A percentile compares a stretch with the other conserved stretches of the same genome.
Evolutionary conservation across 1,140 invertebrate species (phyloP).

Genomic region (Leptinotarsa texana): DNA sequence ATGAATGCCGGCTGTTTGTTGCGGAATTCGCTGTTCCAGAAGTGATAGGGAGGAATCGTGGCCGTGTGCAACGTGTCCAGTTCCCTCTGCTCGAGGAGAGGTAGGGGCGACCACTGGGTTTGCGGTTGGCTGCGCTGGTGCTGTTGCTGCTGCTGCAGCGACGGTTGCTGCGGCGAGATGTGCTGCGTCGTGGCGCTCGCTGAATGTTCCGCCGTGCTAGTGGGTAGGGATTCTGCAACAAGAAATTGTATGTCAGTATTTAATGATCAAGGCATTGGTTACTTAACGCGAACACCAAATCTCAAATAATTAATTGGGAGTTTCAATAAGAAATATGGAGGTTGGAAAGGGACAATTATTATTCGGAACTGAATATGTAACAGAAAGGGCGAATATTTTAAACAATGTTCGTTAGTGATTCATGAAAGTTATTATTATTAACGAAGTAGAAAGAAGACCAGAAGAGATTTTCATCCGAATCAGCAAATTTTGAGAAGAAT

Average conservation of each 20-base stretch:
- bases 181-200: constrained; percentile 57
- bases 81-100: constrained; percentile 77
- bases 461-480: too few relatives aligned
- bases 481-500: too few relatives aligned
- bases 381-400: too few relatives aligned
- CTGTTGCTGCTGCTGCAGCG: constrained; percentile 67
- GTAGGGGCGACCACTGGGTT: constrained; percentile 74
- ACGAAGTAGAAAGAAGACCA: too few relatives aligned
- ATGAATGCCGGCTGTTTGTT: constrained; percentile 88
- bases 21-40: constrained; percentile 89
- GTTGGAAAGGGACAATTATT: too few relatives aligned
- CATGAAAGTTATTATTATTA: too few relatives aligned
- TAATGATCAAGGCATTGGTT: too few relatives aligned
- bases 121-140: constrained; percentile 70
- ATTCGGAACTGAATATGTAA: too few relatives aligned
- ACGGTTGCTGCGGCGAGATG: constrained; percentile 52
- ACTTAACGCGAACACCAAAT: too few relatives aligned
- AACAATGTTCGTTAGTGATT: too few relatives aligned
- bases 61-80: constrained; percentile 80
- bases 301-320: too few relatives aligned
- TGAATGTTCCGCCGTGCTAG: constrained; percentile 70
- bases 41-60: constrained; percentile 83
- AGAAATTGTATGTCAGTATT: not conserved
- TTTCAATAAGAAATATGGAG: too few relatives aligned
- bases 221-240: constrained; percentile 67